Evolutionary conservation across 2,797 vertebrate genomes (phyloP).

Genomic region (Anabacerthia variegaticeps): DNA sequence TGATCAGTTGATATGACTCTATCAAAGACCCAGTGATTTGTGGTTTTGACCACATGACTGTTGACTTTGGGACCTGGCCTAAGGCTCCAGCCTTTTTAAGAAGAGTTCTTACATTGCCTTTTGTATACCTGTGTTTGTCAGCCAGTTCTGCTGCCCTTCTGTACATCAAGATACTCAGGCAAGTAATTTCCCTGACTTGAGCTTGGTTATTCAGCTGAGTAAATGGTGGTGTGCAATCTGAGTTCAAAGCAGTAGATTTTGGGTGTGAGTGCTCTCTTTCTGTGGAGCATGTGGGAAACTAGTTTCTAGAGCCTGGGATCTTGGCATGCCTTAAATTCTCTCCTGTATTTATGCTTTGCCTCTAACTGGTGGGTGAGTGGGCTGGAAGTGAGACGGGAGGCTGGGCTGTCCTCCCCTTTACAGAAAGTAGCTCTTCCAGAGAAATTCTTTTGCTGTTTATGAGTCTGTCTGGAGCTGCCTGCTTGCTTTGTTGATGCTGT

Average conservation of each 20-base stretch:
- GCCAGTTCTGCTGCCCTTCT: not conserved
- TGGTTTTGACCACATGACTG: not conserved
- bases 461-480: not conserved
- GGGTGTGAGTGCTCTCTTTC: not conserved
- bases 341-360: not conserved
- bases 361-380: not conserved
- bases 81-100: not conserved
- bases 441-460: slow-evolving; percentile 31
- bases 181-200: not conserved
- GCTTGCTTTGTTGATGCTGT: not conserved
- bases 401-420: not conserved
- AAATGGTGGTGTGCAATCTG: not conserved
- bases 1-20: not conserved
- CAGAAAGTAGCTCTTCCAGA: not conserved
- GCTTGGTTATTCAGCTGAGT: not conserved
- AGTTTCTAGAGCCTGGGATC: slow-evolving; percentile 2
- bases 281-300: not conserved
- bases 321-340: slow-evolving; percentile 29
- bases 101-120: not conserved
- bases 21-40: not conserved
- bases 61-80: not conserved
- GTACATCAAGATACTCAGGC: not conserved
- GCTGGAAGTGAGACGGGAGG: slow-evolving; percentile 5
- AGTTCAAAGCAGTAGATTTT: not conserved
- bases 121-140: not conserved